Conservation (phyloP, 2,888 invertebrate species). For the Drosophila atripex region DNA sequence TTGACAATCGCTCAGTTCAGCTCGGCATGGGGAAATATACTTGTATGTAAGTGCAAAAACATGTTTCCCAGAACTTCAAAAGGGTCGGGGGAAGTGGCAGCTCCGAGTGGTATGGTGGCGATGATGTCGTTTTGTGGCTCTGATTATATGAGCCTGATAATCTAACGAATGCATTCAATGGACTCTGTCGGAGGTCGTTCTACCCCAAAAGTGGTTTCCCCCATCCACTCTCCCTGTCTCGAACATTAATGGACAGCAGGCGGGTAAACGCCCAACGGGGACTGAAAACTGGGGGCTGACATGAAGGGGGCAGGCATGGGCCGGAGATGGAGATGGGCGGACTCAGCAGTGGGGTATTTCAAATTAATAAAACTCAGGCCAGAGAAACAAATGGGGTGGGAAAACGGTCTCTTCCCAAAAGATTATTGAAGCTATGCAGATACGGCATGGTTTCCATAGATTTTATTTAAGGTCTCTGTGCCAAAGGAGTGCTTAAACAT, state of each 20-base stretch:
- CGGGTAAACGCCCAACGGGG: constrained; percentile 41
- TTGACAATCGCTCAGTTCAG: constrained; percentile 65
- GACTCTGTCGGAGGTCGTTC: constrained; percentile 49
- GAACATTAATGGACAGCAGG: constrained; percentile 37
- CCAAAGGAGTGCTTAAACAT: neutral
- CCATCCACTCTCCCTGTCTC: constrained; percentile 14
- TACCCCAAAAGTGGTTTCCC: constrained; percentile 24
- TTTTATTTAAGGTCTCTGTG: neutral
- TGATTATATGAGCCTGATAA: constrained; percentile 52
- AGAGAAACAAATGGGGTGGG: neutral
- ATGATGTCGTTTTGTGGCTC: constrained; percentile 56
- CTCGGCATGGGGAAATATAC: constrained; percentile 11
- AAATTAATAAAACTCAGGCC: constrained; percentile 28
- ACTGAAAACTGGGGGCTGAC: constrained; percentile 15
- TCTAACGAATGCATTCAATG: constrained; percentile 67
- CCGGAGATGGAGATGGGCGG: constrained; percentile 26
- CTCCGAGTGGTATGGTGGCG: constrained; percentile 27
- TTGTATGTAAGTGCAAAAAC: constrained; percentile 72
- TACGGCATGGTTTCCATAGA: neutral
- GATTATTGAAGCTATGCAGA: constrained; percentile 6
- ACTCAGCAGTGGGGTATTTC: constrained; percentile 26
- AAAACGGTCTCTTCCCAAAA: constrained; percentile 1
- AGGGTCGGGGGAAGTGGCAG: constrained; percentile 4
- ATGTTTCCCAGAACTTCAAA: constrained; percentile 56
- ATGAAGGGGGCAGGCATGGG: neutral